A percentile compares a stretch with the other conserved stretches of the same genome.
These are phyloP conservation scores for Drosophila busckii DNA, from an alignment of 1,140 invertebrate genomes.

Conservation along the genomic window DNA sequence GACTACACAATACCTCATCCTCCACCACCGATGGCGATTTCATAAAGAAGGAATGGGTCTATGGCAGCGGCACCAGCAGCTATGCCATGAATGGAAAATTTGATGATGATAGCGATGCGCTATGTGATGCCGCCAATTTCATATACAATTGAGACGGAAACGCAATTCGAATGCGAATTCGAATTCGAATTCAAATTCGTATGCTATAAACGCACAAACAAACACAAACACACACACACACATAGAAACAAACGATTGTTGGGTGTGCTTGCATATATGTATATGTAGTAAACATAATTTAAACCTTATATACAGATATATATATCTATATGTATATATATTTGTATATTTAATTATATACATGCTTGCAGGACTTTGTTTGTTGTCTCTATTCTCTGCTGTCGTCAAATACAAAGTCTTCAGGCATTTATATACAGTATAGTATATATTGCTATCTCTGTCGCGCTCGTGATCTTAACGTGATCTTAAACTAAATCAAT, in stretches of 20 bases:
- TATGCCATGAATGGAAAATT: slow-evolving; percentile 77
- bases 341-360: slow-evolving; percentile 14
- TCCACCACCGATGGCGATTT: slow-evolving; percentile 76
- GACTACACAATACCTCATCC: slow-evolving; percentile 65
- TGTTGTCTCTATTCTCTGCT: no score
- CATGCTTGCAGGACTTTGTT: no score
- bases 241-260: slow-evolving; percentile 6
- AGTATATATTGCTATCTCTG: slow-evolving; percentile 56
- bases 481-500: slow-evolving; percentile 73
- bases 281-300: no score
- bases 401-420: slow-evolving; percentile 1
- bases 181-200: slow-evolving; percentile 3
- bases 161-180: not conserved
- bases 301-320: no score
- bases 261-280: slow-evolving; percentile 1
- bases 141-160: slow-evolving; percentile 69
- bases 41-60: slow-evolving; percentile 78
- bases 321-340: slow-evolving; percentile 6
- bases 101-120: slow-evolving; percentile 74
- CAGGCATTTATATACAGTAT: slow-evolving; percentile 5
- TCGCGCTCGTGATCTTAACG: slow-evolving; percentile 74
- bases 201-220: slow-evolving; percentile 17
- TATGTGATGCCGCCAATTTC: slow-evolving; percentile 75
- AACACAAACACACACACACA: slow-evolving; percentile 3
- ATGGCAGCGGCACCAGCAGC: slow-evolving; percentile 65